phyloP scores from a whole-genome alignment of 1,140 invertebrate species.

The Solenopsis fugax region DNA sequence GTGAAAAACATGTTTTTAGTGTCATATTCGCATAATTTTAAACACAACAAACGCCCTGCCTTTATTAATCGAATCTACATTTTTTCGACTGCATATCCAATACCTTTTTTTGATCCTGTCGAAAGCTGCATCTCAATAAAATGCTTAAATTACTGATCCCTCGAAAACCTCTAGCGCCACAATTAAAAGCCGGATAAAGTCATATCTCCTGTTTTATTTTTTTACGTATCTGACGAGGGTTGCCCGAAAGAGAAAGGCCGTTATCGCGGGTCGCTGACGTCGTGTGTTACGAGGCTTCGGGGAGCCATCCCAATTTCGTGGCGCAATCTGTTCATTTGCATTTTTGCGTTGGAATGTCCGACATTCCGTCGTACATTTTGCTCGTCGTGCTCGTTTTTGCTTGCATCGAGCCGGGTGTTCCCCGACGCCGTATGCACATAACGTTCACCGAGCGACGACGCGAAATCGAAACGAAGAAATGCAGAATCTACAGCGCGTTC shows the following conservation, averaged over 20 bases:
- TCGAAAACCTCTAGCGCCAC: slow-evolving; percentile 8
- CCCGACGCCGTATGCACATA: slow-evolving; percentile 5
- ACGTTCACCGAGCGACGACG: slow-evolving; percentile 6
- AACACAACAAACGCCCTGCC: neutral
- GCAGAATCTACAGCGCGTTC: neutral
- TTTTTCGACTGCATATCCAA: neutral
- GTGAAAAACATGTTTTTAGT: neutral
- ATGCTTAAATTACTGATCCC: slow-evolving; percentile 34
- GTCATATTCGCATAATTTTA: neutral
- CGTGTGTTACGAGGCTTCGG: slow-evolving; percentile 51
- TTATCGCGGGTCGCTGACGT: slow-evolving; percentile 46
- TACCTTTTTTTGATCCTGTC: neutral
- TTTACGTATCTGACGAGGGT: slow-evolving; percentile 34
- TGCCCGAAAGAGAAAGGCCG: slow-evolving; percentile 40
- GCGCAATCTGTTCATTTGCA: slow-evolving; percentile 60
- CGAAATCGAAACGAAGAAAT: slow-evolving; percentile 57
- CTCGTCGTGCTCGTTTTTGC: slow-evolving; percentile 26
- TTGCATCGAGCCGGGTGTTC: neutral
- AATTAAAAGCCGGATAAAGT: slow-evolving; percentile 58
- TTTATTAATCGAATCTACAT: slow-evolving; percentile 2
- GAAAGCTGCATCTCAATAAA: slow-evolving; percentile 19
- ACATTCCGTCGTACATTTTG: slow-evolving; percentile 56
- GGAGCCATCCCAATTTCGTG: slow-evolving; percentile 57
- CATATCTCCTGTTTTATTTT: slow-evolving; percentile 54
- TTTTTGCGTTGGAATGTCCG: slow-evolving; percentile 51